A percentile compares a stretch with the other conserved stretches of the same genome.
phyloP scores from a whole-genome alignment of 2,113 vertebrate species.

The Gymnobelideus leadbeateri region DNA sequence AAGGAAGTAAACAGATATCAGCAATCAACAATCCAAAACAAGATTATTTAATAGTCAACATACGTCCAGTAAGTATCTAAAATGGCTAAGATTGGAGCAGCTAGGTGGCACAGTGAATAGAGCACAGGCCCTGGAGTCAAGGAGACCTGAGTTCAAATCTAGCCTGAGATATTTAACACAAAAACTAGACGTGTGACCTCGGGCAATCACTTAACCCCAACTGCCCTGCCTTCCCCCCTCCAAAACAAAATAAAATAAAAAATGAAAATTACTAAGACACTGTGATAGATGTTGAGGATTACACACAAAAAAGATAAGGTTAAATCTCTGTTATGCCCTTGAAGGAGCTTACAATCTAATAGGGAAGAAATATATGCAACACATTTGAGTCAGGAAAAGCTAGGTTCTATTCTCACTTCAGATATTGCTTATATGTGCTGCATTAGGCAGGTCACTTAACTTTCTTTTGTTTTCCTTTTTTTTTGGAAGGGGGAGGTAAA shows the following conservation, averaged over 20 bases:
- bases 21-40: not conserved
- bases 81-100: not conserved
- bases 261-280: too few relatives aligned
- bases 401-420: not conserved
- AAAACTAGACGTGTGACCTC: too few relatives aligned
- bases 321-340: not conserved
- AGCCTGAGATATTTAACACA: too few relatives aligned
- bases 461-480: too few relatives aligned
- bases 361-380: not conserved
- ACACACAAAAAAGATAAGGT: not conserved
- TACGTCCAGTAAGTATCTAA: not conserved
- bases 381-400: not conserved
- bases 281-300: not conserved
- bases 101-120: too few relatives aligned
- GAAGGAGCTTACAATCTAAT: not conserved
- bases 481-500: too few relatives aligned
- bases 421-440: not conserved
- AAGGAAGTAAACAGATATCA: conserved; percentile 27
- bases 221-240: too few relatives aligned
- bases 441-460: not conserved
- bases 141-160: too few relatives aligned
- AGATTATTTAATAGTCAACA: not conserved
- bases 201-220: too few relatives aligned
- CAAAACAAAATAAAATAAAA: too few relatives aligned
- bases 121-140: too few relatives aligned